Evolutionary conservation across 1,140 invertebrate species (phyloP).

Genomic region (Lutraria rhynchaena): DNA sequence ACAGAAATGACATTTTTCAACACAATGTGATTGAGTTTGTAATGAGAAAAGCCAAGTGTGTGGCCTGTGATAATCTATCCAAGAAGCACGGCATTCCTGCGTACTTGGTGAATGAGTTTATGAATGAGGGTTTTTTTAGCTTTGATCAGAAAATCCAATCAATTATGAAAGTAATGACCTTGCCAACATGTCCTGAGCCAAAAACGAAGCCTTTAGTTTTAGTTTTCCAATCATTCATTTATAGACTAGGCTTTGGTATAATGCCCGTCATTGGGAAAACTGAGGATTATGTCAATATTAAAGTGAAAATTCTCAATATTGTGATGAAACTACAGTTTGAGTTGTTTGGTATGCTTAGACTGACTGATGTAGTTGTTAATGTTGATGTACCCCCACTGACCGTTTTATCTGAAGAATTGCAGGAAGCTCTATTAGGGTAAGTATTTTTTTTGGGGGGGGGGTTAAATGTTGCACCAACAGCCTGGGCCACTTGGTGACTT

Average conservation of each 20-base stretch:
- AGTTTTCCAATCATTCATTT: neutral
- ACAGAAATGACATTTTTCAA: conserved; percentile 8
- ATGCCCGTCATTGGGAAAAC: neutral
- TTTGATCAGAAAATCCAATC: neutral
- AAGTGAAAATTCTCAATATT: neutral
- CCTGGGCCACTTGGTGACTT: too few relatives aligned
- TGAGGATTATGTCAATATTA: conserved; percentile 11
- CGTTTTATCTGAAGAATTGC: neutral
- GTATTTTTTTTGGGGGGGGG: neutral
- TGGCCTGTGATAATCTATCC: conserved; percentile 1
- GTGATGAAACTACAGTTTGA: conserved; percentile 22
- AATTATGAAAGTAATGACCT: neutral
- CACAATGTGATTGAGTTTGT: conserved; percentile 3
- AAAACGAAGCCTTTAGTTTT: neutral
- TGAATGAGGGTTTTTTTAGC: conserved; percentile 9
- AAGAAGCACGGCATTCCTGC: neutral
- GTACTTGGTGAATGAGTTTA: conserved; percentile 1
- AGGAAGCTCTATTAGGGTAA: conserved; percentile 13
- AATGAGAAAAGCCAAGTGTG: conserved; percentile 1
- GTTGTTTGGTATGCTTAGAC: neutral
- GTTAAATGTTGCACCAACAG: conserved; percentile 2
- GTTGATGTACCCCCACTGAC: neutral
- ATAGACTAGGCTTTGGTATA: neutral
- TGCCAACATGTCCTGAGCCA: conserved; percentile 3
- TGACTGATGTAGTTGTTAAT: neutral